phyloP scores from a whole-genome alignment of 2,113 vertebrate genomes.

The Clarias gariepinus region DNA sequence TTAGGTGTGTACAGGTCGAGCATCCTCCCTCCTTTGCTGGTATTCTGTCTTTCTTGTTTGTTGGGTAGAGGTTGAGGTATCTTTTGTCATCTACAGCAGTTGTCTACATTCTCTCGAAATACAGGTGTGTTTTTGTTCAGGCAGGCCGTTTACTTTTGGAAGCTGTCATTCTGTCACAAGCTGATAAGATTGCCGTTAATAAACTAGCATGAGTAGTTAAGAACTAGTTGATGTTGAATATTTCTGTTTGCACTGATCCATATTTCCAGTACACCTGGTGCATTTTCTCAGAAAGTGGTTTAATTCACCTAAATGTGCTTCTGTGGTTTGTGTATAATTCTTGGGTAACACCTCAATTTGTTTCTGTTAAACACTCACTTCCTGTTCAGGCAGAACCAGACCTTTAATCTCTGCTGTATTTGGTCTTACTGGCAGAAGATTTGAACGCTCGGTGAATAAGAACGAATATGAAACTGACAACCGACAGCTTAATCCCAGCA shows the following conservation, averaged over 20 bases:
- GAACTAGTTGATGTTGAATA: neutral
- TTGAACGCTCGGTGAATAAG: neutral
- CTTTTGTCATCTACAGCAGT: neutral
- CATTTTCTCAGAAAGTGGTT: neutral
- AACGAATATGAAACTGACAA: neutral
- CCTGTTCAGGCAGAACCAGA: neutral
- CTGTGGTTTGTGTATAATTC: constrained; percentile 24
- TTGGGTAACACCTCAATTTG: neutral
- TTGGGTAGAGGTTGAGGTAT: neutral
- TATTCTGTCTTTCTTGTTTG: neutral
- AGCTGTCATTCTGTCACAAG: neutral
- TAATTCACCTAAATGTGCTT: constrained; percentile 1
- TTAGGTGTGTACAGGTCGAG: neutral
- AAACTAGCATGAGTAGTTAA: neutral
- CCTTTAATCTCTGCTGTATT: neutral
- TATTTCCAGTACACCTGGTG: neutral
- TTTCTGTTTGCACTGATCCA: neutral
- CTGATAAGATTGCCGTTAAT: neutral
- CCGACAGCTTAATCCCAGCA: neutral
- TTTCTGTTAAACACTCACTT: constrained; percentile 1
- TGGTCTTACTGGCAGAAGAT: neutral
- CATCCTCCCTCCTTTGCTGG: neutral
- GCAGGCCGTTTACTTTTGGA: neutral
- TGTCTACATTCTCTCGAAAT: neutral
- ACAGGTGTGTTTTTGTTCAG: neutral